Conservation (phyloP, 2,888 invertebrate species). For the Falcaria lacertinaria region DNA sequence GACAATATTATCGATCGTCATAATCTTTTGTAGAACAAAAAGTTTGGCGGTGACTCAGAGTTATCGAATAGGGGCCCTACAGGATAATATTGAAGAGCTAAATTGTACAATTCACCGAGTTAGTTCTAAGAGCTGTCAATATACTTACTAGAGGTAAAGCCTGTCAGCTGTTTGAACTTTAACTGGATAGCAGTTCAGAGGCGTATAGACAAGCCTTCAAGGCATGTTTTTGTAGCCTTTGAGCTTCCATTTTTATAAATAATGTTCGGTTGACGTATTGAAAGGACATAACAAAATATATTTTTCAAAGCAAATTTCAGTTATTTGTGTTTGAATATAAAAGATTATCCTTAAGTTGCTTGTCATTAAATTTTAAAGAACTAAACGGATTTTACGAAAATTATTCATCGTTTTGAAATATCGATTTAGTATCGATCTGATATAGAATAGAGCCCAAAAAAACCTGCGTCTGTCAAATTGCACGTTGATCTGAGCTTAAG, state of each 20-base stretch:
- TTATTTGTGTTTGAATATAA: no score
- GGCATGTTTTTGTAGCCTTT: not conserved
- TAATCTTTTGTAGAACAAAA: not conserved
- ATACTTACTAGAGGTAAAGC: not conserved
- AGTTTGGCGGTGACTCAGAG: not conserved
- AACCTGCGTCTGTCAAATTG: no score
- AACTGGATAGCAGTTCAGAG: not conserved
- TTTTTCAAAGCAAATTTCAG: no score
- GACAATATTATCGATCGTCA: not conserved
- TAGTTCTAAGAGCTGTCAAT: not conserved
- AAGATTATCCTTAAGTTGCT: no score
- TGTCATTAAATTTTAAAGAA: no score
- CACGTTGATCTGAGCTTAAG: no score
- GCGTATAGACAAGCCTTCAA: not conserved
- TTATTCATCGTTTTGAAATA: no score
- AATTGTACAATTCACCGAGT: not conserved
- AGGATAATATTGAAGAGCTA: no score
- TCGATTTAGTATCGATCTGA: no score
- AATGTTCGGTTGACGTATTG: slow-evolving; percentile 4
- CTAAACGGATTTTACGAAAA: no score
- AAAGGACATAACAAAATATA: no score
- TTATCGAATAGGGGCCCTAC: not conserved
- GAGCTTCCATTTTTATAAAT: slow-evolving; percentile 2
- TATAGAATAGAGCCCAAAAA: no score
- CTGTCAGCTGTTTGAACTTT: not conserved